Evolutionary conservation across 2,797 vertebrate species (phyloP).

Genomic region (Heteromormyrus szaboi): DNA sequence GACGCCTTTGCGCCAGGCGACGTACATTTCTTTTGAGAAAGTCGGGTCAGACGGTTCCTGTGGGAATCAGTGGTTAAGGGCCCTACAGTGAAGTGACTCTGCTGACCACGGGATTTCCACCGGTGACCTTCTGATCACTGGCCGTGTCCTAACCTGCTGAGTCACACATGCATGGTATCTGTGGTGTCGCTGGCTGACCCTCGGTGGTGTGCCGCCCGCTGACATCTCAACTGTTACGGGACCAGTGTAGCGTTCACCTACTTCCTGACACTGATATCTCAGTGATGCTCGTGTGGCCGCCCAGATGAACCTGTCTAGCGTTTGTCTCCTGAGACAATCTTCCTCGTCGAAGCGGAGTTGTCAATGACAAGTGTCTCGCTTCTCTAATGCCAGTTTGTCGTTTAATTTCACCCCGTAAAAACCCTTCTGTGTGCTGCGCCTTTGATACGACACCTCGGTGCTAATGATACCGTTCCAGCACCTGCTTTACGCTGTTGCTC

Average conservation of each 20-base stretch:
- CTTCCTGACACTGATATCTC: not conserved
- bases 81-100: not conserved
- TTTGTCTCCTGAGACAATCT: not conserved
- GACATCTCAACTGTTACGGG: not conserved
- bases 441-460: not conserved
- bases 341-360: not conserved
- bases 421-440: not conserved
- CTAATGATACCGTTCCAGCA: not conserved
- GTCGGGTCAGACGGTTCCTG: not conserved
- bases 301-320: not conserved
- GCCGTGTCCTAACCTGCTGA: not conserved
- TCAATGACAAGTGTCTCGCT: not conserved
- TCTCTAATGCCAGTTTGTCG: not conserved
- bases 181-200: too few species aligned
- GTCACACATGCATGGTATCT: not conserved
- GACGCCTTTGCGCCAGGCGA: not conserved
- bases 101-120: not conserved
- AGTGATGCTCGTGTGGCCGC: not conserved
- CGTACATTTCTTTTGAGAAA: not conserved
- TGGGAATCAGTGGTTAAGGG: not conserved
- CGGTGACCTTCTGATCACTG: not conserved
- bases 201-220: not conserved
- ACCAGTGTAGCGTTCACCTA: not conserved
- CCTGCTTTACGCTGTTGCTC: not conserved
- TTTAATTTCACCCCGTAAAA: not conserved